Conservation (phyloP, 2,797 vertebrate species). For the Echiichthys vipera region DNA sequence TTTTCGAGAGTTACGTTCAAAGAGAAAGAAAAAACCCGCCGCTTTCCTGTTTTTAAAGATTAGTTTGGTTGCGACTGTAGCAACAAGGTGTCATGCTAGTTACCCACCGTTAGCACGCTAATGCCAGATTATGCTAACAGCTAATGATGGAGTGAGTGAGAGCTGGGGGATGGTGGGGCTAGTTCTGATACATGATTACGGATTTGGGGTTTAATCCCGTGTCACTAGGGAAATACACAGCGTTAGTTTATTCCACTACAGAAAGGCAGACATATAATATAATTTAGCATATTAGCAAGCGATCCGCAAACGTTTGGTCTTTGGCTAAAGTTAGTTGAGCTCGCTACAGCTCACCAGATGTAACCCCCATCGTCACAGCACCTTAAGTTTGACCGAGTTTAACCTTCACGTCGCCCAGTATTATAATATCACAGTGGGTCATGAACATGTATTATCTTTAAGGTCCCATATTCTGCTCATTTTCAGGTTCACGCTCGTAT, state of each 20-base stretch:
- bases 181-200: constrained; percentile 9
- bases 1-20: not conserved
- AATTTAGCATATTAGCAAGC: constrained; percentile 3
- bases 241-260: not conserved
- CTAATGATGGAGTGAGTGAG: constrained; percentile 45
- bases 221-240: not conserved
- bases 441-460: not conserved
- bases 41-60: not conserved
- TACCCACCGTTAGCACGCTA: constrained; percentile 70
- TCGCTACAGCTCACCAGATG: not conserved
- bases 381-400: not conserved
- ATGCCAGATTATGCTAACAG: constrained; percentile 54
- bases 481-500: too few species aligned
- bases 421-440: not conserved
- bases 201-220: constrained; percentile 30
- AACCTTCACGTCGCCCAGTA: not conserved
- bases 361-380: not conserved
- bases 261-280: not conserved
- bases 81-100: constrained; percentile 46
- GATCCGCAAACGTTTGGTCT: not conserved
- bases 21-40: rapidly evolving
- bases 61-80: not conserved
- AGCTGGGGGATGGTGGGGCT: constrained; percentile 54
- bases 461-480: too few species aligned
- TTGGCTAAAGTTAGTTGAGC: constrained; percentile 31